Evolutionary conservation across 1,140 invertebrate species (phyloP), one percentile per base, ranked within the genome.

Genomic region (Microplitis mediator): DNA sequence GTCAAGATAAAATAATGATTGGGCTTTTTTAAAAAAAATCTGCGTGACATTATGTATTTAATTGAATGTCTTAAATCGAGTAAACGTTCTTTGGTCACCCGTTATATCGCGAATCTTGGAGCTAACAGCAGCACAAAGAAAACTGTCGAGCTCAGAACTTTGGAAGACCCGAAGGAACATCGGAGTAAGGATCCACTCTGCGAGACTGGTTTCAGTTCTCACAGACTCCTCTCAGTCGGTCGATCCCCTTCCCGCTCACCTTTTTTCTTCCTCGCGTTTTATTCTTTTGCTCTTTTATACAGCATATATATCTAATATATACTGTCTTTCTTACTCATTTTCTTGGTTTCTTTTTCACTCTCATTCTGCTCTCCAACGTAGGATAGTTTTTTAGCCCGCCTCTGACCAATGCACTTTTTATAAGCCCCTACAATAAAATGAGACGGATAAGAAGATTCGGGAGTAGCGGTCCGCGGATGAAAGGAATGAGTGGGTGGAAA

Each of bases 171-270:
- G 64, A 54, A 75, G 74, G 62, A 61, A 45, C 66, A 64, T 58
- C 60, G 69, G 35, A 69, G 69, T 58, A 71, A 72, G 74, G 72
- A 73, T 69, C 67, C 52, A 72, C 71, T 75, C 74, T 67, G 62
- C 69, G 65, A 66, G 76, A 77, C 76, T 75, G 76, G 76, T 77
- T 77, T 75, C 72, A 74, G 76, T 77, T 77, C 76, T 77, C 76
- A 77, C 76, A 77, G 76, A 63, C 72, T 74, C 63, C 64, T 65
- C 39, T 45, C 5, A 45, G 39, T 45, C 39, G 39, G 39, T 6
- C 65, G 65, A 52, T 58, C 58, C 54, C 66, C 16, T 67, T 39
- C 51, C 60, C 66, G n/a, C 54, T n/a, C 52, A 31, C 62, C n/a
- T 32, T 64, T 66, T 50, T 39, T 36, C 52, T 16, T 54, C 13